phyloP scores from a whole-genome alignment of 2,888 invertebrate species.

The Graphium colonna region DNA sequence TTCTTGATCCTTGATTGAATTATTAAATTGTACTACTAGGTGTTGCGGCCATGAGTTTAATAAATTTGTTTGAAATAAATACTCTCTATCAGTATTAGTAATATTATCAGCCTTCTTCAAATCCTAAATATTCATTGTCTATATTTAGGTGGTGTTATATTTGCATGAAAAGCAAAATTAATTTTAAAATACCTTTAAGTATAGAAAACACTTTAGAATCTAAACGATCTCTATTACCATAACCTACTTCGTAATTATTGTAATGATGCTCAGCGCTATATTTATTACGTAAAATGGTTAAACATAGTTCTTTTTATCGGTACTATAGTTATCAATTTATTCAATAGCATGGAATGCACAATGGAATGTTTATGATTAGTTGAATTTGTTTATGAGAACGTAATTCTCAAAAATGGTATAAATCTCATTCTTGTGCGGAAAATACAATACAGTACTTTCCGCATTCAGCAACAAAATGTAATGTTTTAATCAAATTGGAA shows the following conservation, averaged over 20 bases:
- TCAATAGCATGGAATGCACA: slow-evolving; percentile 59
- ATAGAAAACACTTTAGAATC: slow-evolving; percentile 5
- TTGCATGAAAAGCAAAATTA: background rate
- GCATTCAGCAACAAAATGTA: too few species aligned
- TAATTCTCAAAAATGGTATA: slow-evolving; percentile 23
- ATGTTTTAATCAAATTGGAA: slow-evolving; percentile 31
- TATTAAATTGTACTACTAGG: background rate
- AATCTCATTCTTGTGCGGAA: too few species aligned
- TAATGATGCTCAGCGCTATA: background rate
- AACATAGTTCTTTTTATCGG: slow-evolving; percentile 3
- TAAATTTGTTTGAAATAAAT: background rate
- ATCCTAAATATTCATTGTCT: background rate
- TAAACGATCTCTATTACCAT: slow-evolving; percentile 3
- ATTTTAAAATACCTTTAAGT: background rate
- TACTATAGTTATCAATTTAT: slow-evolving; percentile 26
- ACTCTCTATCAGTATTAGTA: slow-evolving; percentile 12
- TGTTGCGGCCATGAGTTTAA: background rate
- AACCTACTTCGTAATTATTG: slow-evolving; percentile 1
- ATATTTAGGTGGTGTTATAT: background rate
- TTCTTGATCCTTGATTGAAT: too few species aligned
- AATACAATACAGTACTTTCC: too few species aligned
- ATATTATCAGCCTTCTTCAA: background rate
- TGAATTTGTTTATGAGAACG: slow-evolving; percentile 49
- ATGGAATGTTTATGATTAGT: slow-evolving; percentile 10
- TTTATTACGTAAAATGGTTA: background rate